These are phyloP conservation scores for Notiomystis cincta DNA, from an alignment of 2,113 vertebrate species.

Conservation along the genomic window DNA sequence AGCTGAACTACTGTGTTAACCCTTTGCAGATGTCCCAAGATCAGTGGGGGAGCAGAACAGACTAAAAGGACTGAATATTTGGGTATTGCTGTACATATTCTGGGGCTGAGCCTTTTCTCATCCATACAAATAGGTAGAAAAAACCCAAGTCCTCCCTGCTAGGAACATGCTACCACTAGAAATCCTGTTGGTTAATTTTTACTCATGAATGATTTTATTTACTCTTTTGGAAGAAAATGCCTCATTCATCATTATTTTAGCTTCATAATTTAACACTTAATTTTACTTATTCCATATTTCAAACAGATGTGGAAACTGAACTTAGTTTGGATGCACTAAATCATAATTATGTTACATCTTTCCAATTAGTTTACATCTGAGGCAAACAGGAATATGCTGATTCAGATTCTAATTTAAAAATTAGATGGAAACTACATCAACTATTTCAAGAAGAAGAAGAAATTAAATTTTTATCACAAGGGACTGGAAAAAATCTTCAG, in stretches of 20 bases:
- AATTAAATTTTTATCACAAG: background rate
- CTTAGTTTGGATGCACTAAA: background rate
- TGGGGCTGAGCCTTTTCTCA: background rate
- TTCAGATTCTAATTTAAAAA: conserved; percentile 13
- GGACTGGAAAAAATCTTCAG: background rate
- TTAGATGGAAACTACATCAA: background rate
- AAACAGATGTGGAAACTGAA: background rate
- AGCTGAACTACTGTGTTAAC: background rate
- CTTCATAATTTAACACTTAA: background rate
- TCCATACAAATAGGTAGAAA: background rate
- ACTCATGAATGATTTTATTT: background rate
- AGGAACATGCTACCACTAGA: background rate
- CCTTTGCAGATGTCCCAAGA: background rate
- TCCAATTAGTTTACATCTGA: background rate
- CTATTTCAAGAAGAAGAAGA: background rate
- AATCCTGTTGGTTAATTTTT: background rate
- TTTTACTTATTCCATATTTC: background rate
- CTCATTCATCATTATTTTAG: background rate
- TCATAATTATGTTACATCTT: background rate
- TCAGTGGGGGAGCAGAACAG: background rate
- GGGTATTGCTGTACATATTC: background rate
- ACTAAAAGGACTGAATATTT: background rate
- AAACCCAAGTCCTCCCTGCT: rapidly evolving
- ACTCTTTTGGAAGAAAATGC: background rate
- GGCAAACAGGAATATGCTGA: background rate